These are phyloP conservation scores for Chaetodon trifascialis DNA, from an alignment of 2,113 vertebrate genomes.

Conservation along the genomic window DNA sequence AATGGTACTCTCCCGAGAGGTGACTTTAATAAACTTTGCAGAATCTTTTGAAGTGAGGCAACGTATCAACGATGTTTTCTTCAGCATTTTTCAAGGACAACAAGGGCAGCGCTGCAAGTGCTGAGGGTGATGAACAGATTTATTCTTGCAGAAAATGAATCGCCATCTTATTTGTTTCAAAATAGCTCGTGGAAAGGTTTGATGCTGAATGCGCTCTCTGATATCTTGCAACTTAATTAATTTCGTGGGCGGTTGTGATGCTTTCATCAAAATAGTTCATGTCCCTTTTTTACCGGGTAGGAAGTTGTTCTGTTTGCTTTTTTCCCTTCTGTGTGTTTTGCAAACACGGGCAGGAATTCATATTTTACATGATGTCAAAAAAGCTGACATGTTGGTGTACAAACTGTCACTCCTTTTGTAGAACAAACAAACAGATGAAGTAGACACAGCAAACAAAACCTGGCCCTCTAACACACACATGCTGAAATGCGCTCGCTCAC, in stretches of 20 bases:
- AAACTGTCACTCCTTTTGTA: constrained; percentile 38
- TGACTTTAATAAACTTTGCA: constrained; percentile 27
- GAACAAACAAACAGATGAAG: constrained; percentile 38
- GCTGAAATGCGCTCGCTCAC: background rate
- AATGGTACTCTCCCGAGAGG: background rate
- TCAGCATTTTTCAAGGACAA: constrained; percentile 35
- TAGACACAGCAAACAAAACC: constrained; percentile 36
- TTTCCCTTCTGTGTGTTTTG: background rate
- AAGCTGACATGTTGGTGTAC: constrained; percentile 16
- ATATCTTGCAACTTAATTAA: background rate
- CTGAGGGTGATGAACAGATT: background rate
- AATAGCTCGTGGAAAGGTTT: background rate
- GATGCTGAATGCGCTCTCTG: background rate
- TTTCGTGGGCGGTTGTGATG: background rate
- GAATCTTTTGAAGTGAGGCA: constrained; percentile 17
- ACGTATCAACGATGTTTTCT: constrained; percentile 17
- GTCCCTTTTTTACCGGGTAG: background rate
- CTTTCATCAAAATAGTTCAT: background rate
- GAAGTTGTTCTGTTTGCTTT: background rate
- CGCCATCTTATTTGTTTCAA: background rate
- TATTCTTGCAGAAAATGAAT: constrained; percentile 4
- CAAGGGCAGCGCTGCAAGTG: background rate
- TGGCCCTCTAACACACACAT: constrained; percentile 17
- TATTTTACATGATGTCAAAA: constrained; percentile 20
- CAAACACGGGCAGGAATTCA: constrained; percentile 21